Evolutionary conservation across 2,113 vertebrate genomes (phyloP).

Genomic region (Excalfactoria chinensis): DNA sequence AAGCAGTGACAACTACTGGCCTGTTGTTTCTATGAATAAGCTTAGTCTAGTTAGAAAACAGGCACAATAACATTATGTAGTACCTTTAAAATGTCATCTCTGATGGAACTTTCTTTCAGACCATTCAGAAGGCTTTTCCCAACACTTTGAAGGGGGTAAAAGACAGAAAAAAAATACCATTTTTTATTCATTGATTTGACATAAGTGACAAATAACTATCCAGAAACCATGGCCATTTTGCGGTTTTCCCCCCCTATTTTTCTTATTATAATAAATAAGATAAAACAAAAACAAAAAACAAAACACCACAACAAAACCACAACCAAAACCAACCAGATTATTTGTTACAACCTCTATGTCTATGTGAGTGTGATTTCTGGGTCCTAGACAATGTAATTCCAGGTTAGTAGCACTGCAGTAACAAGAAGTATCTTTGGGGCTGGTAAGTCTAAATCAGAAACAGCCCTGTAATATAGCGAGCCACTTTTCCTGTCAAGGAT

Average conservation of each 20-base stretch:
- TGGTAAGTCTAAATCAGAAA: neutral
- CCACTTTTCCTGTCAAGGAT: neutral
- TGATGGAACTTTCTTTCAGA: neutral
- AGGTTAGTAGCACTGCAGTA: neutral
- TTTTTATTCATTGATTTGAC: neutral
- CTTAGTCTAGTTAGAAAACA: neutral
- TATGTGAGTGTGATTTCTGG: neutral
- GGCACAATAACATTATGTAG: neutral
- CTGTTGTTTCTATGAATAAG: conserved; percentile 25
- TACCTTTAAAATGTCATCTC: neutral
- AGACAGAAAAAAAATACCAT: neutral
- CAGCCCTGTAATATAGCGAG: neutral
- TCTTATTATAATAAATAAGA: neutral
- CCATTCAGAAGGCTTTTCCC: neutral
- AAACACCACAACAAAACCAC: too few species aligned
- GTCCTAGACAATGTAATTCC: neutral
- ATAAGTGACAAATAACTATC: neutral
- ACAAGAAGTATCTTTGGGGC: neutral
- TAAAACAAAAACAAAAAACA: neutral
- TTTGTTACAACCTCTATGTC: neutral
- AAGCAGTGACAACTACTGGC: conserved; percentile 3
- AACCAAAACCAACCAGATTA: too few species aligned
- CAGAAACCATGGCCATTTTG: neutral
- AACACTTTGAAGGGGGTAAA: neutral
- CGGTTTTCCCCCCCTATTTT: neutral